Conservation (phyloP, 2,113 vertebrate species). For the Limnothrissa miodon region DNA sequence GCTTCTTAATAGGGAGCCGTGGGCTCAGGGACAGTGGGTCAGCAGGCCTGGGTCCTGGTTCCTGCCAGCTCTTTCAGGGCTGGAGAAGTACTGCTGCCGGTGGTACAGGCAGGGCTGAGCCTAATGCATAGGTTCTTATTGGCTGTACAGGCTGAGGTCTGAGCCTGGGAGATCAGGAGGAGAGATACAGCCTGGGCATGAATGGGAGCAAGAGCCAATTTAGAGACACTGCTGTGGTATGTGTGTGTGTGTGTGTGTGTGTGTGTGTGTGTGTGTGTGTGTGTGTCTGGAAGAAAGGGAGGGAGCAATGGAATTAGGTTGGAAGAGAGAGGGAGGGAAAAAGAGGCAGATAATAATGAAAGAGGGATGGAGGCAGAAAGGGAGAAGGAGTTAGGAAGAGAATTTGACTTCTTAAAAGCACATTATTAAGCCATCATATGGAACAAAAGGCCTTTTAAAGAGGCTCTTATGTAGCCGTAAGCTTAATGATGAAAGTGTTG, state of each 20-base stretch:
- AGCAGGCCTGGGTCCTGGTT: background rate
- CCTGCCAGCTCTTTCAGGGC: background rate
- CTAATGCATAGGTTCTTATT: background rate
- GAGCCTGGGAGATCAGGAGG: too few species aligned
- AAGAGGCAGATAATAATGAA: background rate
- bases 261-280: too few species aligned
- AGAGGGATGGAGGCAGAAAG: background rate
- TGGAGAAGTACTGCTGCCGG: background rate
- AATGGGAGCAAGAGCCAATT: too few species aligned
- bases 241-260: background rate
- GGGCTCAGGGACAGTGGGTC: background rate
- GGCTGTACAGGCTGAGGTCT: background rate
- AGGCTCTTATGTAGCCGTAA: background rate
- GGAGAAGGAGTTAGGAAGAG: background rate
- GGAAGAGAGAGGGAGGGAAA: background rate
- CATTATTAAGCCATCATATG: slow-evolving; percentile 15
- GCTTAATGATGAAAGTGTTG: background rate
- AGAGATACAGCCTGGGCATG: background rate
- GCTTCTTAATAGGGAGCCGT: slow-evolving; percentile 2
- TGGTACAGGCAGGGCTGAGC: background rate
- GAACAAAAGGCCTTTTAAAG: background rate
- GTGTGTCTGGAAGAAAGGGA: background rate
- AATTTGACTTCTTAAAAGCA: slow-evolving; percentile 7
- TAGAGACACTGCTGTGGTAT: background rate
- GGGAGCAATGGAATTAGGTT: too few species aligned